These are phyloP conservation scores for Lissocephala sabroskyi DNA, from an alignment of 2,888 invertebrate species.

Conservation along the genomic window DNA sequence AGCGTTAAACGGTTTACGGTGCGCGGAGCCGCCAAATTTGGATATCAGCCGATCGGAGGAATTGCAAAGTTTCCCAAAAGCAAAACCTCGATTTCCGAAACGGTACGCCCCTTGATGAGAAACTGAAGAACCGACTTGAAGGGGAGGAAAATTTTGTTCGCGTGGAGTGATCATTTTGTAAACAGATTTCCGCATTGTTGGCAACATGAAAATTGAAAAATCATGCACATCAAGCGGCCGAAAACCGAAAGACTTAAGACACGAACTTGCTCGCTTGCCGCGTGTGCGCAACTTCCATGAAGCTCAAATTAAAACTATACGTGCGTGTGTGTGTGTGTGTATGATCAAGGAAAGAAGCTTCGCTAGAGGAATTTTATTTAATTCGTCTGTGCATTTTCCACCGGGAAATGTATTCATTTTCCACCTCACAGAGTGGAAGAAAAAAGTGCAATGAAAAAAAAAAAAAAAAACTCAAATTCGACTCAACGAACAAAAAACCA, in stretches of 20 bases:
- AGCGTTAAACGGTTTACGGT: conserved; percentile 25
- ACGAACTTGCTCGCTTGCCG: conserved; percentile 47
- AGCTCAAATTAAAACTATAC: conserved; percentile 16
- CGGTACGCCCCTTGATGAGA: conserved; percentile 4
- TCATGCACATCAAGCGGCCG: not conserved
- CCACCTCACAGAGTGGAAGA: not conserved
- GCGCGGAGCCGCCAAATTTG: conserved; percentile 44
- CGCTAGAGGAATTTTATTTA: too few species aligned
- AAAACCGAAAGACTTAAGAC: conserved; percentile 51
- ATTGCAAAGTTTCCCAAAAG: conserved; percentile 18
- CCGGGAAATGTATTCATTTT: conserved; percentile 9
- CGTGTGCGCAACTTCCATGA: conserved; percentile 48
- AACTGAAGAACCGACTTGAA: conserved; percentile 14
- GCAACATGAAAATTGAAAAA: not conserved
- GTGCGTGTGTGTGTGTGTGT: not conserved
- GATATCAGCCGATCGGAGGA: conserved; percentile 25
- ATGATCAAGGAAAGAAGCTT: conserved; percentile 11
- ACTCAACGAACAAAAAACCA: not conserved
- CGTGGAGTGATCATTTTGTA: too few species aligned
- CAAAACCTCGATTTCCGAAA: too few species aligned
- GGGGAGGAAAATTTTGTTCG: conserved; percentile 25
- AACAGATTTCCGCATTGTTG: conserved; percentile 21
- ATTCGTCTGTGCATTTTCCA: not conserved
- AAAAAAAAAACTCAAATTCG: not conserved
- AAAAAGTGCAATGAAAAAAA: conserved; percentile 2